Evolutionary conservation across 2,888 invertebrate species (phyloP), one percentile per base, ranked within the genome.

Genomic region (Drosophila pullipes): DNA sequence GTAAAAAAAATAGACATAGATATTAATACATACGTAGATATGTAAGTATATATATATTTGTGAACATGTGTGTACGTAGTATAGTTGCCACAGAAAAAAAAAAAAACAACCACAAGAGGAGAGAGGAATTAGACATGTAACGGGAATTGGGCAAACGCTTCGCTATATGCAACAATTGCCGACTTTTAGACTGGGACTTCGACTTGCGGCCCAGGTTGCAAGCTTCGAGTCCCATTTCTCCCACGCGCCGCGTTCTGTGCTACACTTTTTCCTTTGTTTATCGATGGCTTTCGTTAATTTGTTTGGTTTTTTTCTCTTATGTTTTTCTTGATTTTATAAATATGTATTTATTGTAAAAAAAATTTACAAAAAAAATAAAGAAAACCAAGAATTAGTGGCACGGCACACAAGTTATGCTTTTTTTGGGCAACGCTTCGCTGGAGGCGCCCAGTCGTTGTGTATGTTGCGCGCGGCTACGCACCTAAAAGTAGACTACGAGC

Each of bases 401-500:
- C 59, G 60, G 44, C 68, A 80, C 78, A 72, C 63, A 61, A 59
- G 50, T 71, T 39, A 35, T 60, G 52, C 3, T 58, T 54, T 37
- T 64, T 62, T 50, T 76, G 47, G 69, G 49, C 35, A 69, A 82
- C 72, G 77, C 57, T 69, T 60, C 37, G 67, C 13, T 73, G 39
- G 41, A 61, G 58, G 49, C 33, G 41, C 30, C 63, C 61, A 60
- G 62, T 18, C 54, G 54, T 54, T 76, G 72, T 78, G 77, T 47
- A 47, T 84, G 85, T 71, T 84, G 76, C 84, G 86, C 86, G 89
- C 90, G 81, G 89, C 89, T 88, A 91, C 91, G 92, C 92, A 92
- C 92, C 91, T 92, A 91, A 91, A 92, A 89, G 91, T 91, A 91
- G 92, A 92, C 91, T 92, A 91, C 92, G 82, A 91, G 78, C 78